Evolutionary conservation across 2,797 vertebrate genomes (phyloP).

Genomic region (Schizopygopsis pylzovi): DNA sequence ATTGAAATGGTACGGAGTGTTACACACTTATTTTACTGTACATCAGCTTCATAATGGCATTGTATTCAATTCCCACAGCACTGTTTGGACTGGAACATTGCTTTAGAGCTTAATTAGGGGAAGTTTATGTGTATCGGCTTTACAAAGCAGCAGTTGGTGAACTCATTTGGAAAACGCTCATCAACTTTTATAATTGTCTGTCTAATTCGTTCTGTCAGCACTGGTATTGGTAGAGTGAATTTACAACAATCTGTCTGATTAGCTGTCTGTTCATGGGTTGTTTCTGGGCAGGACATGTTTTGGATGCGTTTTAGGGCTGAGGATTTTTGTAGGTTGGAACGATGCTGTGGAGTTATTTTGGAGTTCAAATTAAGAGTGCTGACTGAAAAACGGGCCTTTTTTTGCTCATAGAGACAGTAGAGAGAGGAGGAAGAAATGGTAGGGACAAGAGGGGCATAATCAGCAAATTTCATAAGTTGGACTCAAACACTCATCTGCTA

Average conservation of each 20-base stretch:
- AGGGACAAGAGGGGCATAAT: neutral
- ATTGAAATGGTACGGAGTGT: conserved; percentile 23
- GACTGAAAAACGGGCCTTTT: neutral
- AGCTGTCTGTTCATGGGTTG: conserved; percentile 57
- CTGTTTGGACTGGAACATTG: conserved; percentile 30
- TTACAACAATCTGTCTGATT: conserved; percentile 46
- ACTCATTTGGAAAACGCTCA: conserved; percentile 59
- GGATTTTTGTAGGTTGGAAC: neutral
- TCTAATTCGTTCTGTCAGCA: conserved; percentile 64
- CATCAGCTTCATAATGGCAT: conserved; percentile 52
- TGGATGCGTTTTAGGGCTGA: neutral
- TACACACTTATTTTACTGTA: conserved; percentile 50
- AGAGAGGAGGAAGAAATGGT: neutral
- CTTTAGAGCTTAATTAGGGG: conserved; percentile 56
- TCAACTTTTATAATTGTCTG: conserved; percentile 65
- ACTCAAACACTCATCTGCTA: neutral
- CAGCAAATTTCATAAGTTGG: neutral
- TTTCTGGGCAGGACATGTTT: neutral
- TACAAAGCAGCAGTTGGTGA: conserved; percentile 53
- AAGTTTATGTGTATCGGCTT: conserved; percentile 53
- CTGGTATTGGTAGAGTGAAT: conserved; percentile 54
- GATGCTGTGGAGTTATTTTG: neutral
- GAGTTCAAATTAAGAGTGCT: neutral
- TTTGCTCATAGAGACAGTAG: conserved; percentile 10
- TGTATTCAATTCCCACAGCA: conserved; percentile 41